A percentile compares a stretch with the other conserved stretches of the same genome.
Conservation (phyloP, 1,140 invertebrate species). For the Artemia franciscana region DNA sequence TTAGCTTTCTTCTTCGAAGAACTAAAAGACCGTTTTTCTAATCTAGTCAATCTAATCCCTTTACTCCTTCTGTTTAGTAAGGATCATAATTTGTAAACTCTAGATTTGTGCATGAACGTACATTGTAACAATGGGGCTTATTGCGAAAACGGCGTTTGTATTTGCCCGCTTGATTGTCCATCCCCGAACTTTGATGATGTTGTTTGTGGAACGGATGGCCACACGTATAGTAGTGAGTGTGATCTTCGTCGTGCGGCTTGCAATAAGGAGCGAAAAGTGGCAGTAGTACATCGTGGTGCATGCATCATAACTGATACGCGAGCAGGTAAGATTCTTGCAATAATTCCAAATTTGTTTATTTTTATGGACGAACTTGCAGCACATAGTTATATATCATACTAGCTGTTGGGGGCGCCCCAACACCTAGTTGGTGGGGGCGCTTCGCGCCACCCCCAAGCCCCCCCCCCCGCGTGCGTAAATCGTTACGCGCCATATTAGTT, state of each 20-base stretch:
- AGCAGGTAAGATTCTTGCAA: neutral
- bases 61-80: constrained; percentile 1
- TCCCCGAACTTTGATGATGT: constrained; percentile 23
- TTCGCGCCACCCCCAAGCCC: no score
- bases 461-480: no score
- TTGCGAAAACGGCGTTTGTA: constrained; percentile 55
- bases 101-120: constrained; percentile 52
- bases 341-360: no score
- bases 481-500: no score
- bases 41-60: constrained; percentile 6
- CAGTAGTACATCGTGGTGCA: constrained; percentile 10
- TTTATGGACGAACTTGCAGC: no score
- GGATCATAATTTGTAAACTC: constrained; percentile 13
- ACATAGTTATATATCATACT: no score
- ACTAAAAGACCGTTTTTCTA: neutral
- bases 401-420: no score
- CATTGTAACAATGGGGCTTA: constrained; percentile 51
- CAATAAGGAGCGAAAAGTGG: constrained; percentile 17
- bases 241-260: constrained; percentile 46
- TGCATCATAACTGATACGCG: neutral
- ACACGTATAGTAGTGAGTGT: constrained; percentile 61
- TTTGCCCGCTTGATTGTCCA: constrained; percentile 50
- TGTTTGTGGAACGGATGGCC: constrained; percentile 60
- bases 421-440: no score
- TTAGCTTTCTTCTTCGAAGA: neutral